Evolutionary conservation across 2,888 invertebrate genomes (phyloP).

Genomic region (Temnothorax unifasciatus): DNA sequence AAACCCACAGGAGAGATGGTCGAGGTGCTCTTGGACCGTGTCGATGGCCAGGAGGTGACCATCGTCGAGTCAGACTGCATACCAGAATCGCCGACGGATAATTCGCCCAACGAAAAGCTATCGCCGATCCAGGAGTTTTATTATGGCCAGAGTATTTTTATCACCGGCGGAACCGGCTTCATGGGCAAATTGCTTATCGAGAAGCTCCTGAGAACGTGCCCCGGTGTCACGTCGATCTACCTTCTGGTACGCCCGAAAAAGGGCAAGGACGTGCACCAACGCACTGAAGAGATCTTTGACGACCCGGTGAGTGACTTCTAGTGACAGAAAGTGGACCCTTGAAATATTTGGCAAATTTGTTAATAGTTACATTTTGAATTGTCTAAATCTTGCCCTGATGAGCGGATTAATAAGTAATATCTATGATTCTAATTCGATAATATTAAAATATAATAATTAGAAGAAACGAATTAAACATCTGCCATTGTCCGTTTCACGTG

Average conservation of each 20-base stretch:
- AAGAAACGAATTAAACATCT: background rate
- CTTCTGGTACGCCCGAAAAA: conserved; percentile 88
- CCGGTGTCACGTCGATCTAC: conserved; percentile 88
- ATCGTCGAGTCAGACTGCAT: conserved; percentile 79
- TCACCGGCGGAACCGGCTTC: conserved; percentile 91
- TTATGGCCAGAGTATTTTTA: conserved; percentile 87
- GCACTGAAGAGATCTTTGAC: conserved; percentile 87
- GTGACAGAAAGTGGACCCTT: background rate
- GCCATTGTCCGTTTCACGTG: background rate
- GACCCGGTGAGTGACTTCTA: conserved; percentile 80
- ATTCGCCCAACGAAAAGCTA: conserved; percentile 73
- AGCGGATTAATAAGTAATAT: background rate
- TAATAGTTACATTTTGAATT: background rate
- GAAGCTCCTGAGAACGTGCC: conserved; percentile 90
- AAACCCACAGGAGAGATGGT: conserved; percentile 78
- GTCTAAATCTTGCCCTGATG: too few species aligned
- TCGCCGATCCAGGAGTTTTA: conserved; percentile 87
- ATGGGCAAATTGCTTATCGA: conserved; percentile 91
- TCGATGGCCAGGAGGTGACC: conserved; percentile 81
- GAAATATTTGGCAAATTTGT: background rate
- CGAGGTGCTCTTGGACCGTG: conserved; percentile 84
- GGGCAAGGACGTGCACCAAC: conserved; percentile 87
- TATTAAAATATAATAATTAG: background rate
- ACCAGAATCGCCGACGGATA: conserved; percentile 78
- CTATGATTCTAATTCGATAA: background rate